Evolutionary conservation across 2,113 vertebrate species (phyloP).

Genomic region (Brachyistius frenatus): DNA sequence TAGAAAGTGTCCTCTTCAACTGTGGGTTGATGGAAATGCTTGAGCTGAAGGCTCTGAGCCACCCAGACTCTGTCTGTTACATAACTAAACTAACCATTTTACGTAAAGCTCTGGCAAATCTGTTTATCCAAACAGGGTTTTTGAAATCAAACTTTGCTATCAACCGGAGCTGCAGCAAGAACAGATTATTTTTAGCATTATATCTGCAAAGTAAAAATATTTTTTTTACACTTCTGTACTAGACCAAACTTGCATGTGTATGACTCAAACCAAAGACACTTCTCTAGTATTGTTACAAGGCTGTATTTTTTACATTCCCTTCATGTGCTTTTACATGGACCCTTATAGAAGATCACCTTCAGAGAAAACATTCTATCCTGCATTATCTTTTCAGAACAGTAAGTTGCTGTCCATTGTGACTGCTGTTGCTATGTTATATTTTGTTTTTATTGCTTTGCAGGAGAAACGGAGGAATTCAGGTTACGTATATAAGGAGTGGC

Average conservation of each 20-base stretch:
- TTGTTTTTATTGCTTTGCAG: too few relatives aligned
- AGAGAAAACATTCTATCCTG: not conserved
- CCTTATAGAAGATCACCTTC: not conserved
- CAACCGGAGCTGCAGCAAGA: not conserved
- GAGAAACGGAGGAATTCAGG: too few relatives aligned
- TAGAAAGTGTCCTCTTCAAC: not conserved
- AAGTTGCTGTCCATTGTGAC: too few relatives aligned
- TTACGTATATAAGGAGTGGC: too few relatives aligned
- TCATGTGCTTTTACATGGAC: not conserved
- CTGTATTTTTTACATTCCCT: not conserved
- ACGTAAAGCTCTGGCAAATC: not conserved
- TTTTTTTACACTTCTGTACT: not conserved
- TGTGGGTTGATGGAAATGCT: not conserved
- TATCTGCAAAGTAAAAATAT: not conserved
- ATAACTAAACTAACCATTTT: conserved; percentile 1
- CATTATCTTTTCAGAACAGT: too few relatives aligned
- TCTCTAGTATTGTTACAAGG: not conserved
- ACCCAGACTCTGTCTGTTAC: not conserved
- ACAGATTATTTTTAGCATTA: too few relatives aligned
- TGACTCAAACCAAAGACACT: not conserved
- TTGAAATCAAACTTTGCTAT: not conserved
- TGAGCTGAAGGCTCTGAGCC: not conserved
- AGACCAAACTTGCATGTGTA: not conserved
- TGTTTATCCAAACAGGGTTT: not conserved
- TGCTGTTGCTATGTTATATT: too few relatives aligned